phyloP scores from a whole-genome alignment of 2,797 vertebrate genomes.

The Bothrops alternatus region DNA sequence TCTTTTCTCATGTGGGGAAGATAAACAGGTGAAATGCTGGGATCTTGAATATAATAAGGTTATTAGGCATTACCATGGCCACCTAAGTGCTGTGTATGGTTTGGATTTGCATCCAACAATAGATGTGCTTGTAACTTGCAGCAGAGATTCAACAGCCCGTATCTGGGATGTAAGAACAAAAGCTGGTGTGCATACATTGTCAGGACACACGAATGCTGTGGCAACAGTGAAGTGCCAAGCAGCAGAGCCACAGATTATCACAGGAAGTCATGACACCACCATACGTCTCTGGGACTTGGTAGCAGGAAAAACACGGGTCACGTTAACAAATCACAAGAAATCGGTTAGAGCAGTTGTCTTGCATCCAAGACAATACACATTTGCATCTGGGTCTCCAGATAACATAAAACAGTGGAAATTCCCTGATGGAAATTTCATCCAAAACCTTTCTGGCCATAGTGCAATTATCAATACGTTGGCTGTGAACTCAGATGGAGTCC shows the following conservation, averaged over 20 bases:
- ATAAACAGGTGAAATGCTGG: slow-evolving; percentile 99
- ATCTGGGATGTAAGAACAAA: slow-evolving; percentile 98
- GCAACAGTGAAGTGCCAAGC: slow-evolving; percentile 94
- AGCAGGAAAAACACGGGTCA: slow-evolving; percentile 96
- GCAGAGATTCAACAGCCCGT: slow-evolving; percentile 93
- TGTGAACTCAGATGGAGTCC: slow-evolving; percentile 93
- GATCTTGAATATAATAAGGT: slow-evolving; percentile 99
- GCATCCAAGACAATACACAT: slow-evolving; percentile 94
- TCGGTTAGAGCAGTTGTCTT: slow-evolving; percentile 90
- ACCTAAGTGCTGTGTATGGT: slow-evolving; percentile 94
- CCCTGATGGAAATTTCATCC: slow-evolving; percentile 96
- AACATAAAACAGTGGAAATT: slow-evolving; percentile 99
- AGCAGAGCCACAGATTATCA: slow-evolving; percentile 94
- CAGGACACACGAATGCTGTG: slow-evolving; percentile 96
- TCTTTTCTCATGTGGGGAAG: slow-evolving; percentile 97
- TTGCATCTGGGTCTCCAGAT: slow-evolving; percentile 98
- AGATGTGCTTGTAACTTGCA: slow-evolving; percentile 94
- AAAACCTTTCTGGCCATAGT: slow-evolving; percentile 97
- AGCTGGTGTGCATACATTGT: slow-evolving; percentile 93
- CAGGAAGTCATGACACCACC: slow-evolving; percentile 96
- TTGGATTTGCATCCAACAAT: slow-evolving; percentile 96
- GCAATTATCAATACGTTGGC: slow-evolving; percentile 97
- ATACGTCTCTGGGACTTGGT: slow-evolving; percentile 97
- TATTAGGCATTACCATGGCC: slow-evolving; percentile 97
- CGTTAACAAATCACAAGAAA: slow-evolving; percentile 98